Percentiles rank a stretch among this genome's conserved stretches.
Evolutionary conservation across 1,140 invertebrate species (phyloP).

Genomic region (Drosophila hydei): DNA sequence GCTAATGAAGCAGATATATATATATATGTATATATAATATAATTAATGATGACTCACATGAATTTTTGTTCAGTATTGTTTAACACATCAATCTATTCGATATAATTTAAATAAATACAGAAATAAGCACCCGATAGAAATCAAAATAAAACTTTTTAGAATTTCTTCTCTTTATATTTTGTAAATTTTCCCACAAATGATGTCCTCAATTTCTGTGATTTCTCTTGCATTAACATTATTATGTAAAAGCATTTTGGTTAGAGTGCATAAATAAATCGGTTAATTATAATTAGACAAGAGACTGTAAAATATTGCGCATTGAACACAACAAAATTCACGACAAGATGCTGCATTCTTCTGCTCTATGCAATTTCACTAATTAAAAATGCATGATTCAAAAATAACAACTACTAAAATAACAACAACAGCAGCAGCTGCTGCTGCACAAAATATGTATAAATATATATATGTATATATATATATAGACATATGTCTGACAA

Average conservation of each 20-base stretch:
- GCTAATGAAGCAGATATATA: background rate
- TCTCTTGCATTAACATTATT: background rate
- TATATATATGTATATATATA: constrained; percentile 24
- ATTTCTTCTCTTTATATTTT: no score
- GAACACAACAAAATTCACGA: constrained; percentile 64
- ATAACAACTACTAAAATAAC: constrained; percentile 40
- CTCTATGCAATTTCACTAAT: constrained; percentile 76
- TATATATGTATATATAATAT: background rate
- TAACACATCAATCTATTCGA: no score
- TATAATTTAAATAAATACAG: no score
- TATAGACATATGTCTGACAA: constrained; percentile 26
- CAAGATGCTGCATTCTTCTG: constrained; percentile 47
- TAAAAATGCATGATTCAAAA: constrained; percentile 80
- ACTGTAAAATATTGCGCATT: constrained; percentile 68
- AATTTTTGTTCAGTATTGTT: background rate
- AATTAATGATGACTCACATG: background rate
- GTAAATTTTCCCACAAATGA: background rate
- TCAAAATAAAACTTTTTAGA: no score
- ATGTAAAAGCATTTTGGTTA: constrained; percentile 24
- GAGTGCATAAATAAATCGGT: constrained; percentile 56
- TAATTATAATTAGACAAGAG: constrained; percentile 77
- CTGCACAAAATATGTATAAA: constrained; percentile 36
- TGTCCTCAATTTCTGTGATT: no score
- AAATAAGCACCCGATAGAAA: no score
- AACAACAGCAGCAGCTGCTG: constrained; percentile 31